A percentile compares a stretch with the other conserved stretches of the same genome.
phyloP scores from a whole-genome alignment of 2,113 vertebrate species.

The Urocitellus parryii region DNA sequence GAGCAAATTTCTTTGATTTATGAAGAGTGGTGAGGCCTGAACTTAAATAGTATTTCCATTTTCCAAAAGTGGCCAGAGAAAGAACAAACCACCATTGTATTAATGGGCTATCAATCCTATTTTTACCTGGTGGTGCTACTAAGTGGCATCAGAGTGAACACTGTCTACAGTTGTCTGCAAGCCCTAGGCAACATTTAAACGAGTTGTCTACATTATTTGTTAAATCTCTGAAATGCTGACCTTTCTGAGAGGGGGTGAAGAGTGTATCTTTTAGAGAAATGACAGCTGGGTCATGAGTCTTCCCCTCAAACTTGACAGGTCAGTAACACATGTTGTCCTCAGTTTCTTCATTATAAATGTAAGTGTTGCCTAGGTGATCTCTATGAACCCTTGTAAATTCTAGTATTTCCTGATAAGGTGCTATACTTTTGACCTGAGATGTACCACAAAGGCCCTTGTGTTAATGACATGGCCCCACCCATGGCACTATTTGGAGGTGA shows the following conservation, averaged over 20 bases:
- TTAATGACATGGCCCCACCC: background rate
- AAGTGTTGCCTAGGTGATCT: background rate
- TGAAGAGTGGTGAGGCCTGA: background rate
- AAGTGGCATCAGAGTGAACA: too few species aligned
- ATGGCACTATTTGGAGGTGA: background rate
- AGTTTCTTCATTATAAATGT: background rate
- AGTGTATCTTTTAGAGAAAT: background rate
- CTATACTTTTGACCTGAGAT: background rate
- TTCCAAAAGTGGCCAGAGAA: background rate
- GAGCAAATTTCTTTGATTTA: constrained; percentile 17
- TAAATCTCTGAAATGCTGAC: background rate
- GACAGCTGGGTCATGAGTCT: background rate
- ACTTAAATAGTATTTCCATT: constrained; percentile 22
- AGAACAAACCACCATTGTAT: background rate
- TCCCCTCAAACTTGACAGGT: background rate
- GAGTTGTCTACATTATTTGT: background rate
- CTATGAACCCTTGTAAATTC: background rate
- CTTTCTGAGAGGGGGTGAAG: background rate
- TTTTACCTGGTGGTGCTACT: background rate
- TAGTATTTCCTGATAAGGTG: background rate
- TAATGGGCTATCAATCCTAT: background rate
- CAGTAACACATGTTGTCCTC: background rate
- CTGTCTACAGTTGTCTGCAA: background rate
- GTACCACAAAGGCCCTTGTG: background rate
- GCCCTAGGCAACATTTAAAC: background rate